Evolutionary conservation across 2,113 vertebrate genomes (phyloP), one percentile per base, ranked within the genome.

Genomic region (Cnemophilus loriae): DNA sequence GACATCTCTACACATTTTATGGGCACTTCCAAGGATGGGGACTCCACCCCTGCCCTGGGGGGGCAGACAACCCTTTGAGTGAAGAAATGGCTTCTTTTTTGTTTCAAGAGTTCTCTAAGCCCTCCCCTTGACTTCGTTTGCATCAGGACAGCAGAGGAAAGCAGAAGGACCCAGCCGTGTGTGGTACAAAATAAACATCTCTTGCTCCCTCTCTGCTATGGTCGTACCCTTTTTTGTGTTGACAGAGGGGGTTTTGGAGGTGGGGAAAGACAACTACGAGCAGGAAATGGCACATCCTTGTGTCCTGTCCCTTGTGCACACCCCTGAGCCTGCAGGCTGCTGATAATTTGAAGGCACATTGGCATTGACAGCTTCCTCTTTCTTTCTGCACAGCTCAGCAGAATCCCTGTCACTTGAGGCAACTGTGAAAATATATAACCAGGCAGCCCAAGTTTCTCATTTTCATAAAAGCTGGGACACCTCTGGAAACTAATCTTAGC

Each of bases 401-500:
- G 46, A 82, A 56, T 28, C 33, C 12, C 21, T 70, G 27, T 13
- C 64, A 46, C 2, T 82, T n/a, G 71, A 78, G 67, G 30, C 32
- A 86, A 7, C 76, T 35, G 7, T 47, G n/a, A 47, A 89, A 87
- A 63, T 24, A 23, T 3, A 30, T 7, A 79, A 59, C 11, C 18
- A 75, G 20, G 32, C 46, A 92, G 37, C 14, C 13, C 3, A 8
- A 30, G 12, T 23, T 70, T 63, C 46, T 61, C 16, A 32, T 93
- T 90, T 78, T 67, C 32, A 1, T 63, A 27, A 57, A 68, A 64
- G 33, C 1, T 3, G 5, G 39, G 35, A 28, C 13, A 39, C 89
- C 65, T 96, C 78, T 90, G 89, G 75, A 96, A 96, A 94, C 93
- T 70, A 95, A 91, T 71, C n/a, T 44, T 91, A 84, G 71, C 75